Base-by-base conservation (phyloP, 1,140 invertebrate genomes). In the Drosophila carrolli region DNA sequence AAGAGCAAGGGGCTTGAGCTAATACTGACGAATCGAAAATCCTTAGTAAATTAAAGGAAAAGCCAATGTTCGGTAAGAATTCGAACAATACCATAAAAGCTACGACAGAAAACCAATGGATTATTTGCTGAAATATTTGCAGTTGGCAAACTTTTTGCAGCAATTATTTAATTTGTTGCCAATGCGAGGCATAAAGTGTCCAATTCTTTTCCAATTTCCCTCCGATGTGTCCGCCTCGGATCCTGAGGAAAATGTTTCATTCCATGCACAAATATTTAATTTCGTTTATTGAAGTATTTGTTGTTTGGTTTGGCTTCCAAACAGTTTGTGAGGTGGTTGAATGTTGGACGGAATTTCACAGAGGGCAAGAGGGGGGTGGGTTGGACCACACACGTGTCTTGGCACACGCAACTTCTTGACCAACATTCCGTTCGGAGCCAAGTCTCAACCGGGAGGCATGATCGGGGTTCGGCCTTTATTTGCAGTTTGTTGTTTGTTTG, bases 261-360 rank as follows among this genome's bases (percentile, higher is more conserved):
- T 77, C 75, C 46, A 73, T 77, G 43, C 51, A 83, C 83, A 88
- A 88, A 88, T 89, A 88, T 88, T 86, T 83, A 88, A 86, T 86
- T 88, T 80, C 59, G 72, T 89, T 86, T 86, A 78, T 85, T 85
- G 81, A 78, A 86, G 81, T 85, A 85, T 85, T 85, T 85, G 77
- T 65, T 81, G 41, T 81, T 81, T 65, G 73, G 66, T 71, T 84
- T 84, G 81, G 67, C 65, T 51, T 76, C 67, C 54, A 57, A 65
- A 51, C 59, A 83, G 70, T 62, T 75, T 60, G 48, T 41, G 16
- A 38, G 41, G 32, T 47, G 50, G 65, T 37, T 35, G 46, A 13
- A 32, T 23, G 63, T 38, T 23, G 14, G 44, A 35, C 27, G 5
- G 7, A 14, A 11, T 56, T 46, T 68, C 38, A 41, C 29, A 37